Conservation (phyloP, 2,888 invertebrate species). For the Nomada goodeniana region DNA sequence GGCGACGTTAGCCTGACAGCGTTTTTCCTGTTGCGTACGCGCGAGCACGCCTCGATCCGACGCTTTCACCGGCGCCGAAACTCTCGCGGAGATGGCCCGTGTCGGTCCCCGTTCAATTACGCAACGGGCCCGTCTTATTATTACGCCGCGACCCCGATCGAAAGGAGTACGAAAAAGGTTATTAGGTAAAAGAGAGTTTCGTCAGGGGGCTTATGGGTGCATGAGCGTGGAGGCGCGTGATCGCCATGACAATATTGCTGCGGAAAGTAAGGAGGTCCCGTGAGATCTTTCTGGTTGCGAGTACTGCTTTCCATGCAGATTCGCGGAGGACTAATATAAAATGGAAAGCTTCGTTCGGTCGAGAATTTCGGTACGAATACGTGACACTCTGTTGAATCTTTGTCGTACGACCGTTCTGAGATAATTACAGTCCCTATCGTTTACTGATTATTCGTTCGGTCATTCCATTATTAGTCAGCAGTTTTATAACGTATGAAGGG, state of each 20-base stretch:
- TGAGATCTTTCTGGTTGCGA: conserved; percentile 20
- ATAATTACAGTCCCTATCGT: too few relatives aligned
- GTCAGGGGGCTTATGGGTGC: conserved; percentile 34
- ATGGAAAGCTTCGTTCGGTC: too few relatives aligned
- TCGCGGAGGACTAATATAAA: too few relatives aligned
- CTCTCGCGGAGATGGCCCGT: conserved; percentile 15
- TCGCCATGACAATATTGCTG: conserved; percentile 24
- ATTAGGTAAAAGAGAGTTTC: conserved; percentile 50
- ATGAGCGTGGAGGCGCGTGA: conserved; percentile 49
- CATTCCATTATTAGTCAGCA: too few relatives aligned
- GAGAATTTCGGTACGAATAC: too few relatives aligned
- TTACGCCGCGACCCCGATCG: conserved; percentile 51
- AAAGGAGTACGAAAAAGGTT: conserved; percentile 34
- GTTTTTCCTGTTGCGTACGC: conserved; percentile 25
- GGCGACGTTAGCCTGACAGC: conserved; percentile 41
- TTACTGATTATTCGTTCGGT: too few relatives aligned
- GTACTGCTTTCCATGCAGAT: not conserved
- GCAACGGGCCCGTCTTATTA: conserved; percentile 48
- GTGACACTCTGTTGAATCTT: too few relatives aligned
- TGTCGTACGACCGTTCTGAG: too few relatives aligned
- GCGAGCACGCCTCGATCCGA: not conserved
- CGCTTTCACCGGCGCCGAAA: conserved; percentile 38
- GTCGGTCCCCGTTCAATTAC: conserved; percentile 47
- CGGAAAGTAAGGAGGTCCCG: too few relatives aligned
- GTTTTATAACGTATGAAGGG: too few relatives aligned